Base-by-base conservation (phyloP, 2,113 vertebrate genomes). In the Alexandromys fortis region DNA sequence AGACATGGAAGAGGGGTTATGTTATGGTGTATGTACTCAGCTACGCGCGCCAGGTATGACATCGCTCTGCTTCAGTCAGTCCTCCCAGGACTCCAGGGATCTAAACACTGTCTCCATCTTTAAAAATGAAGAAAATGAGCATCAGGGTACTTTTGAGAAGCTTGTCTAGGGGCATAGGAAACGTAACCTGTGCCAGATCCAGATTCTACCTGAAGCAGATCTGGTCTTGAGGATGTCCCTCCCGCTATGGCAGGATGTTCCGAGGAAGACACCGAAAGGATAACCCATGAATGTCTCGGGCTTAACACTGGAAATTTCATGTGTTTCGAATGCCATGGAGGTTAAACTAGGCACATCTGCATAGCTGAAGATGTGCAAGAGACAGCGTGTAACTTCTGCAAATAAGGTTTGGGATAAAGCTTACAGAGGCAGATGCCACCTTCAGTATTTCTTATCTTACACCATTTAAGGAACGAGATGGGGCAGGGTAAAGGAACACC, bases 381-480 rank as follows among this genome's bases (percentile, higher is more conserved):
- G 91, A 96, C 78, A 92, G 19, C 61, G 89, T 94, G 61, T 11
- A 63, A 86, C 22, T 77, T 94, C 91, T 78, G 24, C 45, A 94
- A 90, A 88, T 93, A 91, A 82, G 47, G 77, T 68, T 88, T 88
- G 61, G 70, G 55, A 86, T 76, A 97, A 89, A 89, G 77, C 70
- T 42, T 52, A 55, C 38, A 89, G 49, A 89, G 58, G 67, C 49
- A 83, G 61, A 86, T 79, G 33, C 55, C 76, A 90, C 47, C 33
- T 77, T 92, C 67, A 94, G 11, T 82, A 81, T 10, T 93, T 92
- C 81, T 83, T 75, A 72, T 79, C 75, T 76, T 86, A 85, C 93
- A 68, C 91, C 90, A 88, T 65, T 95, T 94, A 96, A 92, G 82
- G 68, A 97, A 96, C 12, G 58, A 89, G 68, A 89, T 86, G 49